Evolutionary conservation across 1,140 invertebrate genomes (phyloP), one percentile per base, ranked within the genome.

Genomic region (Riptortus pedestris): DNA sequence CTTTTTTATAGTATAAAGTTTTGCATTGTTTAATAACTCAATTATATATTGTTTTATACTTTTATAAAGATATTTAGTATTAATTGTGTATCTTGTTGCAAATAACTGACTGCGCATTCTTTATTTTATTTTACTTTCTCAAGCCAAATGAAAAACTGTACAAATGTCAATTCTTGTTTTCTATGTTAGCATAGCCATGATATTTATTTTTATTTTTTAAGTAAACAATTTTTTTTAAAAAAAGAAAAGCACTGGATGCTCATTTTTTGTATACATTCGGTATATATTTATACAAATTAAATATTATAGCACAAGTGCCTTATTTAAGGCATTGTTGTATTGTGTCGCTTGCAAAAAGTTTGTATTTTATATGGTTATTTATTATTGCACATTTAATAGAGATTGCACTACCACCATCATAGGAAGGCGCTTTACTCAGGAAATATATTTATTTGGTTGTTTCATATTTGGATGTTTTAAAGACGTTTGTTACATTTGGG

Each of bases 61-160:
- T 20, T 47, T 47, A 47, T 47, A 47, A 47, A 47, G 45, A 47
- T n/a, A n/a, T 47, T 47, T 47, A 47, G 45, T 47, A 47, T 20
- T 47, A 47, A 47, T 47, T 22, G 18, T 47, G 22, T 47, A 47
- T 47, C 45, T 47, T 47, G 45, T 47, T 47, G 22, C 22, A 22
- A 47, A 47, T 47, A 47, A 20, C 45, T 20, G 45, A 47, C 45
- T 47, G 45, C 45, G 22, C 45, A 20, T 20, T 47, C 22, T 47
- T 47, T 47, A n/a, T n/a, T n/a, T n/a, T 20, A 47, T 47, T n/a
- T 47, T 47, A 47, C 22, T 47, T 47, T 47, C 22, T 47, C 22
- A 20, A 47, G 45, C 45, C 45, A 47, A 47, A 47, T 47, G 22
- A 20, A 22, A 47, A n/a, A n/a, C 18, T 47, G 45, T 47, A 47